Conservation (phyloP, 1,140 invertebrate species). For the Drosophila truncata region DNA sequence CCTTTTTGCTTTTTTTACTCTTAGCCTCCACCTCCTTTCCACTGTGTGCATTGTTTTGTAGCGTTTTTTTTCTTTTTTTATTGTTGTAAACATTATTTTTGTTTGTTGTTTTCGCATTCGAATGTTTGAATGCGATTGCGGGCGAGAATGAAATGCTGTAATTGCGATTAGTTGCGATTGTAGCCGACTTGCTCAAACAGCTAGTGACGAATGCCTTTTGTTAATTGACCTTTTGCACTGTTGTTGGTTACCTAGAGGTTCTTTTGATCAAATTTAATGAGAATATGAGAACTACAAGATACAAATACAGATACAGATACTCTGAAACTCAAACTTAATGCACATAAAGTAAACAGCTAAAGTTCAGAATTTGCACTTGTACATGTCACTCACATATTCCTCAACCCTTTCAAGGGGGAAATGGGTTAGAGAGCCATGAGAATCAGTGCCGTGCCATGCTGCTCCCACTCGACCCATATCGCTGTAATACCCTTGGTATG, state of each 20-base stretch:
- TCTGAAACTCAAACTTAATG: too few relatives aligned
- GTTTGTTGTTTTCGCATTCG: constrained; percentile 54
- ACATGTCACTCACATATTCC: not conserved
- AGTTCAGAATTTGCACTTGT: not conserved
- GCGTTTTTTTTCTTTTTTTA: constrained; percentile 53
- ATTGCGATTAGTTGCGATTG: constrained; percentile 38
- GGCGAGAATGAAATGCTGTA: constrained; percentile 41
- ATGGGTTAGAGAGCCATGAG: constrained; percentile 21
- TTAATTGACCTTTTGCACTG: constrained; percentile 21
- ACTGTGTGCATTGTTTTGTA: constrained; percentile 74
- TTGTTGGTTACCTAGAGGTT: not conserved
- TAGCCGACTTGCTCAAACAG: constrained; percentile 12
- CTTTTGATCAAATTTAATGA: constrained; percentile 5
- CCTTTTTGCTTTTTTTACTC: constrained; percentile 71
- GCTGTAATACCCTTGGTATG: constrained; percentile 40
- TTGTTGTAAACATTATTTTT: constrained; percentile 67
- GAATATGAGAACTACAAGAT: too few relatives aligned
- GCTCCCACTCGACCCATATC: constrained; percentile 35
- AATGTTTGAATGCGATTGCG: constrained; percentile 54
- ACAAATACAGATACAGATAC: too few relatives aligned
- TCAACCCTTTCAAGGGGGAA: constrained; percentile 8
- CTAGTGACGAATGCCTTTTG: constrained; percentile 18
- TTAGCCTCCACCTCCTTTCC: constrained; percentile 83
- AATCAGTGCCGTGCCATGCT: constrained; percentile 13
- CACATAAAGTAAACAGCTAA: not conserved